Conservation (phyloP, 2,113 vertebrate species). For the Cyprinus carpio region DNA sequence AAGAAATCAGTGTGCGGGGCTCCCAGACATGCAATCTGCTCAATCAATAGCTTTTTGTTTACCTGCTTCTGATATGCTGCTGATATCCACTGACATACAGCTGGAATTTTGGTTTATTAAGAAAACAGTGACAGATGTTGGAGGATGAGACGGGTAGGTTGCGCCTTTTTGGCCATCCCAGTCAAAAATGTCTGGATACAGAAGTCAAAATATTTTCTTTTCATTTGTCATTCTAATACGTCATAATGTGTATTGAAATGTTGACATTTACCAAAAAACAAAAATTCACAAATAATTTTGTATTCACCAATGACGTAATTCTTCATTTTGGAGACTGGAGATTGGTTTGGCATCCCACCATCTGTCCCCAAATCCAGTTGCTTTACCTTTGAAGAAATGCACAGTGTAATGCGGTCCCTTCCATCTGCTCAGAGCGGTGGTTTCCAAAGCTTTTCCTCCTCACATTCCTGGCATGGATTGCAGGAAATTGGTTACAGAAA, state of each 20-base stretch:
- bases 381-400: constrained; percentile 52
- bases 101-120: neutral
- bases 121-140: neutral
- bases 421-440: constrained; percentile 23
- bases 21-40: neutral
- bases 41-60: neutral
- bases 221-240: neutral
- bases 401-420: constrained; percentile 37
- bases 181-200: neutral
- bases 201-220: neutral
- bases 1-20: neutral
- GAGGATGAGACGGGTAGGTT: neutral
- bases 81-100: neutral
- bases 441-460: constrained; percentile 31
- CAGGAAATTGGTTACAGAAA: constrained; percentile 25
- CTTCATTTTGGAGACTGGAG: constrained; percentile 17
- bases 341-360: constrained; percentile 42
- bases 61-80: neutral
- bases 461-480: constrained; percentile 46
- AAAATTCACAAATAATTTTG: neutral
- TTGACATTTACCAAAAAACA: neutral
- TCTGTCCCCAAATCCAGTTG: constrained; percentile 59
- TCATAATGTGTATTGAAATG: neutral
- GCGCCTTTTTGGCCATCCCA: neutral
- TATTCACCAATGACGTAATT: neutral